Percentiles rank a stretch among this genome's conserved stretches.
Conservation (phyloP, 2,888 invertebrate genomes). For the Lepas anatifera region DNA sequence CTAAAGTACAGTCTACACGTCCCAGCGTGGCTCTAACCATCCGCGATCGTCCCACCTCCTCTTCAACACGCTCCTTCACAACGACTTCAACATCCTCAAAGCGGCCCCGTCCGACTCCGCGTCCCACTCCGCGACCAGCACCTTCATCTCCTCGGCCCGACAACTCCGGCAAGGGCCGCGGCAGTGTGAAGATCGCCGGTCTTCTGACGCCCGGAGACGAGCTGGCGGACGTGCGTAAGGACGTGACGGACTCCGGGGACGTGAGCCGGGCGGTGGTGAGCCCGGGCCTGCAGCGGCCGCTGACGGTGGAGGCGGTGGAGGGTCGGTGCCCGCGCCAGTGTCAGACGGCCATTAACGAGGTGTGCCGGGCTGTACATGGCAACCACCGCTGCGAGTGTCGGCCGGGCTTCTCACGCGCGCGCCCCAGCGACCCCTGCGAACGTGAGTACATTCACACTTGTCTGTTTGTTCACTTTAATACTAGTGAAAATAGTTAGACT, state of each 20-base stretch:
- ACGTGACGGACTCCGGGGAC: slow-evolving; percentile 23
- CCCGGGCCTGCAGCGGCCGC: slow-evolving; percentile 22
- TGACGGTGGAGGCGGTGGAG: slow-evolving; percentile 16
- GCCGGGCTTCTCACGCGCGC: slow-evolving; percentile 27
- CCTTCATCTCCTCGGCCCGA: too few relatives aligned
- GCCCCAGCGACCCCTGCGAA: slow-evolving; percentile 26
- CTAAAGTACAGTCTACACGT: too few relatives aligned
- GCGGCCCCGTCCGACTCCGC: too few relatives aligned
- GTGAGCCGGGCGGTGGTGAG: slow-evolving; percentile 22
- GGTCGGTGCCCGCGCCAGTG: slow-evolving; percentile 27
- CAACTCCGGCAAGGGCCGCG: background rate
- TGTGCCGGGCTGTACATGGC: slow-evolving; percentile 26
- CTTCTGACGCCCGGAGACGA: background rate
- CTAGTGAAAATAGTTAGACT: too few relatives aligned
- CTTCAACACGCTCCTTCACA: too few relatives aligned
- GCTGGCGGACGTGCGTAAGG: background rate
- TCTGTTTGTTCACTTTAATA: too few relatives aligned
- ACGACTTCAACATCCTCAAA: too few relatives aligned
- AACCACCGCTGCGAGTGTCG: slow-evolving; percentile 27
- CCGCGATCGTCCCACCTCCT: too few relatives aligned
- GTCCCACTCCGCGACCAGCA: too few relatives aligned
- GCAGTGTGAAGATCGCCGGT: background rate
- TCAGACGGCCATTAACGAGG: slow-evolving; percentile 27
- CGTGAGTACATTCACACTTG: slow-evolving; percentile 26
- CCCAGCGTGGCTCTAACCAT: too few relatives aligned